Conservation (phyloP, 1,140 invertebrate species). For the Drusus annulatus region DNA sequence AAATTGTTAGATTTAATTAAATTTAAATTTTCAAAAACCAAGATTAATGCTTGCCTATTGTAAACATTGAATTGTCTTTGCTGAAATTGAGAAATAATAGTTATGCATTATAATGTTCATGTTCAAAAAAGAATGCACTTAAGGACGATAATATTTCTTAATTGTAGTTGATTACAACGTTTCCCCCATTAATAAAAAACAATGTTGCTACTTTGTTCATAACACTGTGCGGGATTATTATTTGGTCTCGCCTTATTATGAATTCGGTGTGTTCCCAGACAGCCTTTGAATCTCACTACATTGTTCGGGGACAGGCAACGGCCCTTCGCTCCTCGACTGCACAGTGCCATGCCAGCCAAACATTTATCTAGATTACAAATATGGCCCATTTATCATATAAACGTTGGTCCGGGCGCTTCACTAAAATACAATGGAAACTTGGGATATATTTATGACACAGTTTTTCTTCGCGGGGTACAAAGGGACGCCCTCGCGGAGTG, state of each 20-base stretch:
- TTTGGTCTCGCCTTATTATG: conserved; percentile 34
- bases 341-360: conserved; percentile 40
- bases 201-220: conserved; percentile 4
- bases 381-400: conserved; percentile 59
- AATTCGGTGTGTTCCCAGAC: conserved; percentile 30
- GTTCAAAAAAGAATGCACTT: no score
- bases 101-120: no score
- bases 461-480: conserved; percentile 49
- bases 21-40: no score
- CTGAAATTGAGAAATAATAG: no score
- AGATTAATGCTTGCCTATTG: no score
- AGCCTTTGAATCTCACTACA: conserved; percentile 45
- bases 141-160: no score
- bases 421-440: conserved; percentile 56
- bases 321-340: background rate
- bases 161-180: no score
- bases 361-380: conserved; percentile 60
- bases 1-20: no score
- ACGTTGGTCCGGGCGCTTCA: conserved; percentile 56
- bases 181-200: background rate
- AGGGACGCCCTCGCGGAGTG: conserved; percentile 29
- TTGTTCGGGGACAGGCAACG: conserved; percentile 41
- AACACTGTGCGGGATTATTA: background rate
- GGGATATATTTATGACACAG: conserved; percentile 57
- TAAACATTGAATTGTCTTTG: no score